Base-by-base conservation (phyloP, 2,113 vertebrate genomes). In the Tenrec ecaudatus region DNA sequence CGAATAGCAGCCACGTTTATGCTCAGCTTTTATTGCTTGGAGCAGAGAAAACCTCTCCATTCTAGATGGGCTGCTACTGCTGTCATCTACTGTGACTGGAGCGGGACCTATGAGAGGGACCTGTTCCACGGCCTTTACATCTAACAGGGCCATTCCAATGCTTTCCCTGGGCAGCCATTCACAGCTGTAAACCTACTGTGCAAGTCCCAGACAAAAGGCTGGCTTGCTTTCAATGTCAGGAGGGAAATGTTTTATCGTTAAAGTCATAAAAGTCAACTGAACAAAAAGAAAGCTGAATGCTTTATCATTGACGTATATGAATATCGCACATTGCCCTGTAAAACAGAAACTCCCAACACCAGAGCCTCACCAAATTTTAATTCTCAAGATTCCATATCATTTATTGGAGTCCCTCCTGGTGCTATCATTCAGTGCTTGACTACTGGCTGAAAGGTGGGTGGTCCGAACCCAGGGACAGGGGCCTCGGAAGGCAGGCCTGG, bases 261-360 rank as follows among this genome's bases (percentile, higher is more conserved):
- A 53, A 53, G 17, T 83, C 53, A 29, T 33, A n/a, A 69, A 69
- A 69, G 29, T 17, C 68, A n/a, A 69, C 14, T 16, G 31, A 69
- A 33, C 31, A 17, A 69, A 69, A 92, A 80, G 5, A 53, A 53
- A 53, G 12, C 47, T 14, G 47, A 53, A 53, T 10, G 15, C 82
- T 57, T 78, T 25, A 94, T 88, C 82, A 87, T 75, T 71, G 79
- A 82, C 77, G 36, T 11, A 6, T 62, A 43, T 90, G 82, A 95
- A 88, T 68, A 80, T 58, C 87, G 83, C 27, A 88, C 69, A 77
- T 58, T 89, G 83, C 27, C 29, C 94, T 92, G 68, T 53, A 60
- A 80, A 0, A 80, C 85, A 85, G 86, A 87, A 43, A 60, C 62
- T 88, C 25, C 58, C 58, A 93, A 58, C 47, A 85, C 58, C 93